These are phyloP conservation scores for Eubasilissa splendida DNA, from an alignment of 2,888 invertebrate genomes.

Conservation along the genomic window DNA sequence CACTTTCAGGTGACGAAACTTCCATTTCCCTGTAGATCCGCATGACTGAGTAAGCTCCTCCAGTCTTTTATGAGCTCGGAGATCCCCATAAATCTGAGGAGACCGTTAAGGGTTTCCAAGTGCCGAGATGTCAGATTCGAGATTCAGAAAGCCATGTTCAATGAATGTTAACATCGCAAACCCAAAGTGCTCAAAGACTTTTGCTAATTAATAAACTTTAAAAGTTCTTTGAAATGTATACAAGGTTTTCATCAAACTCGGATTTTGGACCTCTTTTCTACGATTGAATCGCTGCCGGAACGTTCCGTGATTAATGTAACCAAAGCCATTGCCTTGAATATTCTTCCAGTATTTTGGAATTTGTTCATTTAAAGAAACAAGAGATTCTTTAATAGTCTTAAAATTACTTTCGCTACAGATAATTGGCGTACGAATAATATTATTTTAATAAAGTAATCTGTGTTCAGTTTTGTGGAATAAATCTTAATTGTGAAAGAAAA, in stretches of 20 bases:
- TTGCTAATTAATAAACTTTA: conserved; percentile 50
- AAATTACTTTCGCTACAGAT: too few relatives aligned
- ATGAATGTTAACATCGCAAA: conserved; percentile 49
- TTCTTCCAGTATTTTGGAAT: too few relatives aligned
- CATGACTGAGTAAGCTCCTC: conserved; percentile 21
- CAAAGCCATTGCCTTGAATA: neutral
- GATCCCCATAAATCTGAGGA: conserved; percentile 37
- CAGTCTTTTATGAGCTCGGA: conserved; percentile 22
- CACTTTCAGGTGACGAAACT: conserved; percentile 30
- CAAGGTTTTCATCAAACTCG: conserved; percentile 29
- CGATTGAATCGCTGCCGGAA: neutral
- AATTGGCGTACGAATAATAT: too few relatives aligned
- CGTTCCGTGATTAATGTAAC: conserved; percentile 16
- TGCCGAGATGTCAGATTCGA: conserved; percentile 40
- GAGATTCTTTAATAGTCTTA: too few relatives aligned
- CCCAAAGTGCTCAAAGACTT: conserved; percentile 49
- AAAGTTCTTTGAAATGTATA: conserved; percentile 43
- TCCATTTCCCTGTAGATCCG: conserved; percentile 28
- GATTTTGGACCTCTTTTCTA: neutral
- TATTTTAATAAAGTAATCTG: too few relatives aligned
- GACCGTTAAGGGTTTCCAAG: conserved; percentile 25
- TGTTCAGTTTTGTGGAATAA: too few relatives aligned
- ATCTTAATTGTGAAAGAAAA: too few relatives aligned
- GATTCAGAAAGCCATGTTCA: conserved; percentile 39
- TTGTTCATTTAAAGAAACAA: too few relatives aligned